phyloP scores from a whole-genome alignment of 2,797 vertebrate species.

The Catostomus latipinnis region DNA sequence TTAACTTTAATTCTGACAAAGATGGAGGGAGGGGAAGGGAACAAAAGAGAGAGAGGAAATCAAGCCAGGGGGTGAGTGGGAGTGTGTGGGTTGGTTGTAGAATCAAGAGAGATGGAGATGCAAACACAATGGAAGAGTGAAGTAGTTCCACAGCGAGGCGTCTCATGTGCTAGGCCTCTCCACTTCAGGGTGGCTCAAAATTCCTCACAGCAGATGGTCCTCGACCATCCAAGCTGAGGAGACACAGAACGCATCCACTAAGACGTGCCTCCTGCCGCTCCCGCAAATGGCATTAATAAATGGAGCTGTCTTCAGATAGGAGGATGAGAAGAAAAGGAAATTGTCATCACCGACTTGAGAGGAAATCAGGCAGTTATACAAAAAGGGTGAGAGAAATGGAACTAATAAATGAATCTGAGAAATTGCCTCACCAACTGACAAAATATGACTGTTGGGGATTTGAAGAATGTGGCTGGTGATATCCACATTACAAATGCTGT shows the following conservation, averaged over 20 bases:
- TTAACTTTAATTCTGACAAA: slow-evolving; percentile 18
- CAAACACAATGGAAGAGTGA: slow-evolving; percentile 17
- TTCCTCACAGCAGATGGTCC: slow-evolving; percentile 60
- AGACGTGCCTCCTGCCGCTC: slow-evolving; percentile 51
- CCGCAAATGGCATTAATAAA: slow-evolving; percentile 57
- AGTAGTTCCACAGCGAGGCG: slow-evolving; percentile 19
- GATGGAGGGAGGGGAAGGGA: slow-evolving; percentile 41
- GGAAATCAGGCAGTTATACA: slow-evolving; percentile 31
- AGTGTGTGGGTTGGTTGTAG: slow-evolving; percentile 54
- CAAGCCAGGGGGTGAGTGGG: slow-evolving; percentile 48
- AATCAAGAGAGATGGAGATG: slow-evolving; percentile 18
- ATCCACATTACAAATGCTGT: not conserved
- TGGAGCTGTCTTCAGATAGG: slow-evolving; percentile 30
- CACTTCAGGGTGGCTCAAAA: slow-evolving; percentile 40
- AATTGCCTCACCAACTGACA: slow-evolving; percentile 14
- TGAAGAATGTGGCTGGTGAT: not conserved
- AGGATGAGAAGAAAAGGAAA: slow-evolving; percentile 44
- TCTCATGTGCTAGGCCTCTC: slow-evolving; percentile 32
- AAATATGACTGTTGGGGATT: slow-evolving; percentile 11
- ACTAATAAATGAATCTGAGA: slow-evolving; percentile 18
- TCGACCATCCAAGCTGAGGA: slow-evolving; percentile 52
- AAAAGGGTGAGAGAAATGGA: slow-evolving; percentile 30
- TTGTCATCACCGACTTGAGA: slow-evolving; percentile 28
- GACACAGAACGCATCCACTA: slow-evolving; percentile 45
- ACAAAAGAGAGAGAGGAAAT: slow-evolving; percentile 32